Base-by-base conservation (phyloP, 1,140 invertebrate genomes). In the Holcopasites calliopsidis region DNA sequence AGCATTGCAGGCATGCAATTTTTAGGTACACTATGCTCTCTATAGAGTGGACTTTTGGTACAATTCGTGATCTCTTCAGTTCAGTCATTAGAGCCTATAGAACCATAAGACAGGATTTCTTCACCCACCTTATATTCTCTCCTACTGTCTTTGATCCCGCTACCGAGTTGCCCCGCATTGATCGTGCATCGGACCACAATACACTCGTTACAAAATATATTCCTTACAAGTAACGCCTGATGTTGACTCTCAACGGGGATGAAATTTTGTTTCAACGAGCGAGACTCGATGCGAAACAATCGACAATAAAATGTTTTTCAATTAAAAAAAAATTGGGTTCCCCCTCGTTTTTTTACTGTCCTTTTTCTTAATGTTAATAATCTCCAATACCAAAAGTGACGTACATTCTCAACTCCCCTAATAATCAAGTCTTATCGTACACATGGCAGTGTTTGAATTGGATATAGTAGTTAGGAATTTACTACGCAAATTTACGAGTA, bases 1-100 rank as follows among this genome's bases (percentile, higher is more conserved):
- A 90, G 84, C 85, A 86, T 90, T 82, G 83, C 84, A 90, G 87
- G 84, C 91, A 92, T 92, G 91, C 91, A 91, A 86, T 79, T 88
- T 71, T 85, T 83, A 79, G 72, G 79, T 84, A 85, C 83, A 88
- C 87, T 87, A 84, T 77, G 35, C n/a, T 65, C 54, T 84, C 82
- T 84, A 84, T 83, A 21, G 73, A 62, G 77, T 83, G 57, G 75
- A 82, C 61, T 68, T 69, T 77, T 69, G 47, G 74, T 72, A 38
- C 64, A n/a, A 47, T 80, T 83, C 60, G n/a, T 76, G 80, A 62
- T 66, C 66, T 79, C 58, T 50, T 70, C 83, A 38, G 42, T 83
- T 69, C 64, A 23, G 71, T 68, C 76, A 42, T 77, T 62, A 74
- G 60, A 61, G 69, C 70, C 65, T 80, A 85, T 13, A n/a, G 76